These are phyloP conservation scores for Mixornis gularis DNA, from an alignment of 2,113 vertebrate genomes.

Conservation along the genomic window DNA sequence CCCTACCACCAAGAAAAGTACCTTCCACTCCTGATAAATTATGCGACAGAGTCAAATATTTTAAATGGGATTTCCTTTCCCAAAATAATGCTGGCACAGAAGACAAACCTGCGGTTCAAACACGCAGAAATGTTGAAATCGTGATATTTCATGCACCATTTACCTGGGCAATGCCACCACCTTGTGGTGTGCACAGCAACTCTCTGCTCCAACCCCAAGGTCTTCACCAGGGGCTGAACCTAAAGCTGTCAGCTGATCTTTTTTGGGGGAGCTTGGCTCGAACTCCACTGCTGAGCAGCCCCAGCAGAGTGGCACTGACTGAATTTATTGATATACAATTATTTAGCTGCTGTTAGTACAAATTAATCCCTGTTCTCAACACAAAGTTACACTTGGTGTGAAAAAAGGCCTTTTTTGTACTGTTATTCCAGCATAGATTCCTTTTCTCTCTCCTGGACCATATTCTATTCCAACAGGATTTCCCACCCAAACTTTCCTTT, in stretches of 20 bases:
- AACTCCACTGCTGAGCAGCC: neutral
- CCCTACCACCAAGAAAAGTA: neutral
- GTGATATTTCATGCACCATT: fast-evolving
- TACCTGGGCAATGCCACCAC: conserved; percentile 61
- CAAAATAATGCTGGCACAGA: neutral
- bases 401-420: neutral
- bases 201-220: fast-evolving
- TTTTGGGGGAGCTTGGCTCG: neutral
- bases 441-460: neutral
- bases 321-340: fast-evolving
- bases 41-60: neutral
- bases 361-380: neutral
- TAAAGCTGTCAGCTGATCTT: fast-evolving
- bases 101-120: neutral
- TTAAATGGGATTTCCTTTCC: neutral
- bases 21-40: neutral
- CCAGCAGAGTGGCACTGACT: neutral
- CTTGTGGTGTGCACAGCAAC: conserved; percentile 23
- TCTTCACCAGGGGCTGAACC: fast-evolving
- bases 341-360: fast-evolving
- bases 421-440: neutral
- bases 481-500: neutral
- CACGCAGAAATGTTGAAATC: fast-evolving
- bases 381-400: too few relatives aligned
- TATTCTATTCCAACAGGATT: neutral